phyloP scores from a whole-genome alignment of 2,888 invertebrate species.

The Rhodophaea formosa region DNA sequence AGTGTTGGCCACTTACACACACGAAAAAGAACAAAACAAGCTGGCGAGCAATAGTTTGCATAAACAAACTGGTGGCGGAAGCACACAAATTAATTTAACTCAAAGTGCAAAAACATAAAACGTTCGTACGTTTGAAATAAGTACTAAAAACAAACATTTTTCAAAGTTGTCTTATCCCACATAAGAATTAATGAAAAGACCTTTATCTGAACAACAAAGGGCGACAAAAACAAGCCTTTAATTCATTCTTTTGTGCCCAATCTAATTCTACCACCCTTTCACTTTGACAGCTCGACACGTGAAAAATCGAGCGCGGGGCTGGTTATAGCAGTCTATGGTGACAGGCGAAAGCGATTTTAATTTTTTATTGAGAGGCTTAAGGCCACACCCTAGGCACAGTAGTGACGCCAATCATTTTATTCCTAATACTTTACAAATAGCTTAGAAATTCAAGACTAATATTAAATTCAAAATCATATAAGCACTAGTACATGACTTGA shows the following conservation, averaged over 20 bases:
- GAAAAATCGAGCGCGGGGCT: constrained; percentile 33
- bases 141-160: not conserved
- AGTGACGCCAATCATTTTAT: too few species aligned
- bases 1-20: too few species aligned
- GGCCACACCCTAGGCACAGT: too few species aligned
- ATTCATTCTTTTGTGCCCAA: constrained; percentile 39
- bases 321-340: constrained; percentile 6
- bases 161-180: not conserved
- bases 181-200: constrained; percentile 15
- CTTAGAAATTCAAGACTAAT: too few species aligned
- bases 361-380: not conserved
- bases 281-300: constrained; percentile 35
- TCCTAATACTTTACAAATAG: too few species aligned
- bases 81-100: too few species aligned
- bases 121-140: not conserved
- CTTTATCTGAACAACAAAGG: constrained; percentile 19
- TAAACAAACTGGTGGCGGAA: too few species aligned
- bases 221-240: constrained; percentile 39
- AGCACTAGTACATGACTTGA: too few species aligned
- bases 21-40: too few species aligned
- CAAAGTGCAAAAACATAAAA: too few species aligned
- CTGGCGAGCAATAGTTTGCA: too few species aligned
- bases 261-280: constrained; percentile 37
- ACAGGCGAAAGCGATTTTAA: constrained; percentile 5
- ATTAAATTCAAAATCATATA: too few species aligned